phyloP scores from a whole-genome alignment of 2,113 vertebrate species.

The Lutjanus erythropterus region DNA sequence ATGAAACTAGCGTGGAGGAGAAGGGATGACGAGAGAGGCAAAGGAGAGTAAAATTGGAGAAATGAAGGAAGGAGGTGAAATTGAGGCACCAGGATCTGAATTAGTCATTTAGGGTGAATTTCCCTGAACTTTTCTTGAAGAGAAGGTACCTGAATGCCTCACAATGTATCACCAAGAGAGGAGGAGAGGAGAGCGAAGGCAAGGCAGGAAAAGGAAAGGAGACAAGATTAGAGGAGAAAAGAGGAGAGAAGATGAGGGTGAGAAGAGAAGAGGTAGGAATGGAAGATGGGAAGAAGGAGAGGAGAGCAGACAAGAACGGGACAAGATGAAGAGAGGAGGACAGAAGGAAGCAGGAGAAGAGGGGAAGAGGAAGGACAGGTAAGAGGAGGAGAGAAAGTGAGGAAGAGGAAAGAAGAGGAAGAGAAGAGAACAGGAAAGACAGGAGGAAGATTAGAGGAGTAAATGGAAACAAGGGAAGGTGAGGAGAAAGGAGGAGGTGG shows the following conservation, averaged over 20 bases:
- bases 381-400: too few relatives aligned
- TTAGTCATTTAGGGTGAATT: not conserved
- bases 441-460: not conserved
- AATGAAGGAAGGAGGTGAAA: too few relatives aligned
- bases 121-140: not conserved
- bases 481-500: not conserved
- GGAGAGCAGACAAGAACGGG: too few relatives aligned
- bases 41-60: not conserved
- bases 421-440: not conserved
- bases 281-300: not conserved
- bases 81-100: not conserved
- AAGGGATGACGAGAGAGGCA: not conserved
- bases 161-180: constrained; percentile 20
- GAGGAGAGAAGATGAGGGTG: not conserved
- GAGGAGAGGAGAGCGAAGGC: not conserved
- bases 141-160: constrained; percentile 24
- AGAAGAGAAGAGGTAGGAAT: too few relatives aligned
- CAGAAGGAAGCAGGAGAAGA: too few relatives aligned
- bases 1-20: not conserved
- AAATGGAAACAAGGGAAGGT: not conserved
- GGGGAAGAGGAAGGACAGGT: not conserved
- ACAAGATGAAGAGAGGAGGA: too few relatives aligned
- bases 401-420: too few relatives aligned
- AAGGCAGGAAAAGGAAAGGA: too few relatives aligned
- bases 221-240: not conserved